Conservation (phyloP, 2,888 invertebrate genomes). For the Lasioglossum vierecki region DNA sequence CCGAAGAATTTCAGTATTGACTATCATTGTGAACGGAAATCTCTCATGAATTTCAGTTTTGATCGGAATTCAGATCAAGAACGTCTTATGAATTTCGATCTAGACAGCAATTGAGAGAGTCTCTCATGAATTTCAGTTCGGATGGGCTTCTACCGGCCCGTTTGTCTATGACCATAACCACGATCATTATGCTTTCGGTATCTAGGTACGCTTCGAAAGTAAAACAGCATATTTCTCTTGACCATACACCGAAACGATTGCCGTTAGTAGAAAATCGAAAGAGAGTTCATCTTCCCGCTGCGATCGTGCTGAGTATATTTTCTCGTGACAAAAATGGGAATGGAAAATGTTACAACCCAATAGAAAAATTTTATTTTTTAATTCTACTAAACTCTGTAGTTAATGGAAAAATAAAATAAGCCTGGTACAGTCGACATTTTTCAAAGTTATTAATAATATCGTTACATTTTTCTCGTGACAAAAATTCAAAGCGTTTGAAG, state of each 20-base stretch:
- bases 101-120: constrained; percentile 6
- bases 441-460: too few species aligned
- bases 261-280: too few species aligned
- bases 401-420: too few species aligned
- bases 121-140: neutral
- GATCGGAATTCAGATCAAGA: constrained; percentile 7
- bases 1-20: neutral
- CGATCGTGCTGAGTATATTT: neutral
- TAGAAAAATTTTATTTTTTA: too few species aligned
- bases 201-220: neutral
- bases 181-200: neutral
- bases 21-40: neutral
- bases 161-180: neutral
- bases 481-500: too few species aligned
- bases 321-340: neutral
- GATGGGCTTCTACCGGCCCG: too few species aligned
- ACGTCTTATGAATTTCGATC: constrained; percentile 1
- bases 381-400: too few species aligned
- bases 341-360: too few species aligned
- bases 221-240: neutral
- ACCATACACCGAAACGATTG: neutral
- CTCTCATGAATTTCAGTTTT: constrained; percentile 4
- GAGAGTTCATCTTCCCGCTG: neutral
- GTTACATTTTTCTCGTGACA: too few species aligned
- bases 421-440: too few species aligned